Evolutionary conservation across 2,888 invertebrate genomes (phyloP).

Genomic region (Lysandra coridon): DNA sequence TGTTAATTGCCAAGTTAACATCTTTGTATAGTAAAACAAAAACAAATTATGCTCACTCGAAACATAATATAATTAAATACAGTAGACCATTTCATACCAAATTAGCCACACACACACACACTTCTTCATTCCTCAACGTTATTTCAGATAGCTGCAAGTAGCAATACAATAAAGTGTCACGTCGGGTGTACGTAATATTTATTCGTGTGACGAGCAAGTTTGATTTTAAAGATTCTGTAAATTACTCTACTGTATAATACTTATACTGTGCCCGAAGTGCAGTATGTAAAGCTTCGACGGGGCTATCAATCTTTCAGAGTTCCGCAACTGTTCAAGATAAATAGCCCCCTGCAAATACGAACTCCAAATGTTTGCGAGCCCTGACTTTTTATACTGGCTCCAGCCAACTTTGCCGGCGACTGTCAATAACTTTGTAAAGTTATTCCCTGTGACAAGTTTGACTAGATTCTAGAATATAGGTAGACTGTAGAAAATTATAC

Average conservation of each 20-base stretch:
- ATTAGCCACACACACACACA: too few relatives aligned
- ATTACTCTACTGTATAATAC: background rate
- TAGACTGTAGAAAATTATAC: too few relatives aligned
- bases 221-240: background rate
- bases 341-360: constrained; percentile 48
- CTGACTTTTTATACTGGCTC: constrained; percentile 1
- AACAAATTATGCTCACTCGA: background rate
- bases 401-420: background rate
- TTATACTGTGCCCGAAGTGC: constrained; percentile 28
- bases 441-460: background rate
- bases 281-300: constrained; percentile 57
- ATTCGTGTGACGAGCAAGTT: background rate
- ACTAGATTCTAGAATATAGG: too few relatives aligned
- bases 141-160: too few relatives aligned
- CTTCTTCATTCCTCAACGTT: too few relatives aligned
- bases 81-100: background rate
- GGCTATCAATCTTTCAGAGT: constrained; percentile 55
- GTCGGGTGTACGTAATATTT: too few relatives aligned
- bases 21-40: background rate
- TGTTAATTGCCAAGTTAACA: background rate
- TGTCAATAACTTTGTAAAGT: constrained; percentile 12
- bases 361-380: constrained; percentile 35
- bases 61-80: constrained; percentile 44
- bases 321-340: constrained; percentile 53
- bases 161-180: too few relatives aligned